Percentiles rank a stretch among this genome's conserved stretches.
Evolutionary conservation across 2,797 vertebrate species (phyloP).

Genomic region (Sebastiscus albofasciatus): DNA sequence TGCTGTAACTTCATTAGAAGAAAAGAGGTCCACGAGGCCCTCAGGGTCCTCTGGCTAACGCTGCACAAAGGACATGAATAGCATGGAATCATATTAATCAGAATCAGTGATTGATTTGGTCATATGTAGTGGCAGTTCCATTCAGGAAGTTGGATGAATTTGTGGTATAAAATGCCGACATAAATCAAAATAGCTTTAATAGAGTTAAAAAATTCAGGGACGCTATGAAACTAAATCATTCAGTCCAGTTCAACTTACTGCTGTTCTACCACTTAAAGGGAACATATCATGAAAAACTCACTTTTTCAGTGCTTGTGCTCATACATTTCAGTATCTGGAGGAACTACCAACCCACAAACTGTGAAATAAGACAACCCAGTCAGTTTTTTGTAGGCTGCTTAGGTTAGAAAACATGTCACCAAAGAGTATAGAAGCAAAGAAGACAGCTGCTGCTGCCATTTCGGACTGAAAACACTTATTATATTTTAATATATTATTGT

Average conservation of each 20-base stretch:
- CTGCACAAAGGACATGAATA: background rate
- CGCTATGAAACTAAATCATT: background rate
- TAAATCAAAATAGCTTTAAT: background rate
- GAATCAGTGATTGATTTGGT: background rate
- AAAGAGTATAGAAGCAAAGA: too few species aligned
- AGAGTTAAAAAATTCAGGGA: background rate
- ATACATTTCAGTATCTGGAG: background rate
- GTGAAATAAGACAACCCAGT: background rate
- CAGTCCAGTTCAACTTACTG: background rate
- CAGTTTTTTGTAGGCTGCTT: background rate
- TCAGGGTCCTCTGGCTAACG: constrained; percentile 32
- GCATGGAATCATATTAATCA: background rate
- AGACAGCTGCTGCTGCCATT: too few species aligned
- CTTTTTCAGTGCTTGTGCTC: background rate
- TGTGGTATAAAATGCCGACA: background rate
- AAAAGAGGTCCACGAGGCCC: constrained; percentile 57
- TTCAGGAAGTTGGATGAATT: background rate
- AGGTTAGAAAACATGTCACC: background rate
- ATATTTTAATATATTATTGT: too few species aligned
- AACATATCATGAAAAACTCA: background rate
- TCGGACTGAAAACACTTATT: too few species aligned
- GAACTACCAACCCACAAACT: background rate
- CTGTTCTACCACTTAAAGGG: background rate
- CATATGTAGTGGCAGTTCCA: background rate
- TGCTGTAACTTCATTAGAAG: background rate